Percentiles rank a stretch among this genome's conserved stretches.
These are phyloP conservation scores for Columbina picui DNA, from an alignment of 2,113 vertebrate genomes.

Conservation along the genomic window DNA sequence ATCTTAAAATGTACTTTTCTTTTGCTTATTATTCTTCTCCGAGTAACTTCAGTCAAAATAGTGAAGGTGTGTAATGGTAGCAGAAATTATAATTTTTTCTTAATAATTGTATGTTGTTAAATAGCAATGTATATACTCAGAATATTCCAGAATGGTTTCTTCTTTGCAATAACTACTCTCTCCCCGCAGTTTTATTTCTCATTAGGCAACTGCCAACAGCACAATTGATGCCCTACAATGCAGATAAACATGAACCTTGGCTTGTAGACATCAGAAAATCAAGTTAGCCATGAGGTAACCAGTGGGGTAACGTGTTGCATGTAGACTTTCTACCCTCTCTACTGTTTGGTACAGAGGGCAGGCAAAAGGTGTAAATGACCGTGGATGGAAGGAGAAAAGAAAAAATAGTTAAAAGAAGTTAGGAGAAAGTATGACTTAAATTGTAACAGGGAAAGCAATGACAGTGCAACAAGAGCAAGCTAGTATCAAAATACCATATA, in stretches of 20 bases:
- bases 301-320: rapidly evolving
- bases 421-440: neutral
- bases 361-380: neutral
- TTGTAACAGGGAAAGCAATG: neutral
- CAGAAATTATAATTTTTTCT: neutral
- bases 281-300: neutral
- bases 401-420: neutral
- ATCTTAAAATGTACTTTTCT: neutral
- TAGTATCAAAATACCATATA: neutral
- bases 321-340: neutral
- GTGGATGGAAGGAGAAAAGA: neutral
- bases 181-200: neutral
- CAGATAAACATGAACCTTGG: neutral
- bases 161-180: neutral
- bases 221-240: neutral
- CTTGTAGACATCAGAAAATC: neutral
- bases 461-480: neutral
- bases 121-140: neutral
- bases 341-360: neutral
- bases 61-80: neutral
- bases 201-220: neutral
- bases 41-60: neutral
- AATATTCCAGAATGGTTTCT: neutral
- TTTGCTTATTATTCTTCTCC: neutral
- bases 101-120: neutral